Evolutionary conservation across 2,113 vertebrate species (phyloP).

Genomic region (Cynoglossus semilaevis): DNA sequence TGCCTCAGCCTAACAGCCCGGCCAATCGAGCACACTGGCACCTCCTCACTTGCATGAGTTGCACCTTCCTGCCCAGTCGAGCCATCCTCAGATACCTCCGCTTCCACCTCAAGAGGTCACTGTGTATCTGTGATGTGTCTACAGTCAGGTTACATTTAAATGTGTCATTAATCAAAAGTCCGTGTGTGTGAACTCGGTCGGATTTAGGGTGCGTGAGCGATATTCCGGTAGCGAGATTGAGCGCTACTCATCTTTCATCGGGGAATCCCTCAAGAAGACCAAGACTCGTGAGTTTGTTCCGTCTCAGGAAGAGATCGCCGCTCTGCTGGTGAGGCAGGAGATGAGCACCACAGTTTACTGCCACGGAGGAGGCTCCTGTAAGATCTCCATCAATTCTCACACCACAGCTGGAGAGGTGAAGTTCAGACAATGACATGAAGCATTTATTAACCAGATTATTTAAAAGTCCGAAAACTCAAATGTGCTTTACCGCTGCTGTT

Average conservation of each 20-base stretch:
- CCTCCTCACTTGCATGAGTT: constrained; percentile 90
- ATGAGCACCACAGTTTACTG: constrained; percentile 93
- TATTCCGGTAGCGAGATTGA: constrained; percentile 86
- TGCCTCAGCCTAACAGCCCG: constrained; percentile 85
- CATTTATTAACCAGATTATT: no score
- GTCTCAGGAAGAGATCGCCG: constrained; percentile 90
- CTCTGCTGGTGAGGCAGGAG: constrained; percentile 86
- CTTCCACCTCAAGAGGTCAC: constrained; percentile 88
- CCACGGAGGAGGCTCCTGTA: constrained; percentile 90
- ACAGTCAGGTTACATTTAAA: neutral
- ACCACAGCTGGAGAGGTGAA: constrained; percentile 89
- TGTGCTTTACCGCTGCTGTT: neutral
- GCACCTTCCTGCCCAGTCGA: constrained; percentile 88
- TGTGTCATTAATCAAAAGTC: neutral
- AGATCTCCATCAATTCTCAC: constrained; percentile 94
- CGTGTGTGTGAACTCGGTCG: neutral
- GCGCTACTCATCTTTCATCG: constrained; percentile 83
- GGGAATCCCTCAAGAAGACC: constrained; percentile 88
- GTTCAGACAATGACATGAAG: neutral
- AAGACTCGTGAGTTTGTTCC: constrained; percentile 89
- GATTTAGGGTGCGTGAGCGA: constrained; percentile 81
- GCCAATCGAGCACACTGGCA: constrained; percentile 90
- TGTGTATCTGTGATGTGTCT: neutral
- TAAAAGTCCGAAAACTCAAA: neutral
- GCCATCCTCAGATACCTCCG: constrained; percentile 89